Conservation (phyloP, 92 coral and sea anemone species). For the Umimayanthus kanabou region DNA sequence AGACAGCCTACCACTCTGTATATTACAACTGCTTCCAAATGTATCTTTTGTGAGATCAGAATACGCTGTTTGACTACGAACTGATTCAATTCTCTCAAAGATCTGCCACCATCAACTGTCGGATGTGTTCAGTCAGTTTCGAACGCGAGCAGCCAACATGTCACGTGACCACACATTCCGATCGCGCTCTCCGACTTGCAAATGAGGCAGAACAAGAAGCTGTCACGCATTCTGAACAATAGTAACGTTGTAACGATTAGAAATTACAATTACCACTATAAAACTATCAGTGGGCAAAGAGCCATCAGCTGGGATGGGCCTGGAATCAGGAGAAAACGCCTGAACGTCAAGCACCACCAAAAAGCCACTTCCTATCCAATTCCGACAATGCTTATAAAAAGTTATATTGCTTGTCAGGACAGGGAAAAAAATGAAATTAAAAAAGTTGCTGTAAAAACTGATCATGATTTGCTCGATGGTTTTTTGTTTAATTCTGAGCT, state of each 20-base stretch:
- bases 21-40: constrained; percentile 1
- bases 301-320: background rate
- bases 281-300: background rate
- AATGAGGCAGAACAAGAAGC: constrained; percentile 28
- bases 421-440: too few species aligned
- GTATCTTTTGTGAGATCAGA: constrained; percentile 1
- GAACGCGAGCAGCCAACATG: constrained; percentile 17
- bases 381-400: too few species aligned
- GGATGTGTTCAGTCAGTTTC: background rate
- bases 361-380: background rate
- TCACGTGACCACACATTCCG: constrained; percentile 45
- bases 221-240: background rate
- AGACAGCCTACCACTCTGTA: background rate
- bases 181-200: constrained; percentile 21
- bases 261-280: too few species aligned
- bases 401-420: background rate
- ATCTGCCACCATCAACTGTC: constrained; percentile 17
- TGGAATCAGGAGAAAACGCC: background rate
- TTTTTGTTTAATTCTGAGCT: background rate
- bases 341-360: background rate
- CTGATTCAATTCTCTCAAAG: constrained; percentile 1
- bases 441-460: background rate
- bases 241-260: too few species aligned
- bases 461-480: too few species aligned
- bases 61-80: constrained; percentile 10